A percentile compares a stretch with the other conserved stretches of the same genome.
Evolutionary conservation across 2,888 invertebrate genomes (phyloP).

Genomic region (Odontocolon sp.): DNA sequence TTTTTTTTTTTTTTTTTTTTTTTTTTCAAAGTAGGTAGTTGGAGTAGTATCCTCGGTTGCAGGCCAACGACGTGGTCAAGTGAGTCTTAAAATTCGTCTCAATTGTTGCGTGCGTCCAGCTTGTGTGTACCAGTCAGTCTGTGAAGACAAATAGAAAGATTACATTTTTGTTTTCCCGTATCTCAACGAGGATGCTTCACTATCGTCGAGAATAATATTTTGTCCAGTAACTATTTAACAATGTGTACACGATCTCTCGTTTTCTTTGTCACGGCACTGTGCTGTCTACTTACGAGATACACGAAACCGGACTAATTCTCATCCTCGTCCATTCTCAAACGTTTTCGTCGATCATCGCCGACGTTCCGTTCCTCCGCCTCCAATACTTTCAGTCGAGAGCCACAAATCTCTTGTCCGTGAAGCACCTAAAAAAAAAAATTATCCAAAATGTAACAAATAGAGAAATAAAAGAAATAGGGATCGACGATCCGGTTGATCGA

Average conservation of each 20-base stretch:
- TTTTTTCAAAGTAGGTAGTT: slow-evolving; percentile 77
- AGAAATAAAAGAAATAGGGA: neutral
- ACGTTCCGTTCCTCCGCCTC: slow-evolving; percentile 90
- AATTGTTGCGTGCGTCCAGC: slow-evolving; percentile 81
- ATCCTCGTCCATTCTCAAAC: slow-evolving; percentile 78
- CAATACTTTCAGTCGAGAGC: slow-evolving; percentile 92
- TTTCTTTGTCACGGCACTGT: slow-evolving; percentile 54
- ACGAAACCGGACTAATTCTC: slow-evolving; percentile 73
- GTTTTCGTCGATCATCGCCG: slow-evolving; percentile 78
- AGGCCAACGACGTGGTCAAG: slow-evolving; percentile 80
- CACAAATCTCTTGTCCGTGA: slow-evolving; percentile 94
- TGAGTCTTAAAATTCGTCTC: slow-evolving; percentile 81
- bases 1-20: slow-evolving; percentile 47
- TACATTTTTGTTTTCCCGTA: slow-evolving; percentile 68
- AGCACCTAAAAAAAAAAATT: slow-evolving; percentile 80
- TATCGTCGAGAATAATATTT: slow-evolving; percentile 62
- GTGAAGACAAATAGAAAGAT: slow-evolving; percentile 81
- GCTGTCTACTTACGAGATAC: slow-evolving; percentile 76
- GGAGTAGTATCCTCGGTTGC: slow-evolving; percentile 80
- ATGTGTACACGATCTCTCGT: slow-evolving; percentile 39
- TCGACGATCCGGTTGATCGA: neutral
- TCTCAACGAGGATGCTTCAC: slow-evolving; percentile 53
- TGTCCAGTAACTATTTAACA: slow-evolving; percentile 44
- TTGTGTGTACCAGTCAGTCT: slow-evolving; percentile 81
- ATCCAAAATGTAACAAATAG: neutral